Percentiles rank a stretch among this genome's conserved stretches.
Conservation (phyloP, 2,888 invertebrate species). For the Athalia rosae region DNA sequence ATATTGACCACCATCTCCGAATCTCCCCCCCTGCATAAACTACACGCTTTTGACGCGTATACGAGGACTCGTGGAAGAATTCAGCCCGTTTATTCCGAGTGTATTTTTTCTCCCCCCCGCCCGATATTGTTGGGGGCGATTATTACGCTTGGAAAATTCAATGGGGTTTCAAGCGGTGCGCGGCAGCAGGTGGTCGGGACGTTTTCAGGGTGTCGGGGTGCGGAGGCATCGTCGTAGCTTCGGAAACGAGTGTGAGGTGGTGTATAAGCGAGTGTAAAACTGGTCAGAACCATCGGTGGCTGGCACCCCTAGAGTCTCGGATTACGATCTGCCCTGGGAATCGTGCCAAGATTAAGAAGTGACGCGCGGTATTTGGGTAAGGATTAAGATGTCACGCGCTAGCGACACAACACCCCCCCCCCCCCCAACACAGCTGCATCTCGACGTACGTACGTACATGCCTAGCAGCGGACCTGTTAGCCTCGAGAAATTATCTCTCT, state of each 20-base stretch:
- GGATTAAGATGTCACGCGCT: conserved; percentile 68
- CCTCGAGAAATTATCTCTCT: neutral
- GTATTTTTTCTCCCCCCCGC: neutral
- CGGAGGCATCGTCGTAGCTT: conserved; percentile 16
- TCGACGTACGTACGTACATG: no score
- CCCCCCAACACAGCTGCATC: conserved; percentile 40
- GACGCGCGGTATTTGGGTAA: conserved; percentile 55
- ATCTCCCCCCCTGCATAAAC: no score
- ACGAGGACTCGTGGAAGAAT: no score
- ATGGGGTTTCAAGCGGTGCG: conserved; percentile 28
- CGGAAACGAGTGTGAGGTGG: no score
- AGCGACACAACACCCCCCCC: conserved; percentile 58
- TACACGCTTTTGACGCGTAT: no score
- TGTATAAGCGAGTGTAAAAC: no score
- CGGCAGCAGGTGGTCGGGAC: conserved; percentile 30
- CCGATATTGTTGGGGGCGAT: conserved; percentile 31
- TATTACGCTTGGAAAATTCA: conserved; percentile 41
- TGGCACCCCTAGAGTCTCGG: conserved; percentile 62
- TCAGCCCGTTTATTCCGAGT: no score
- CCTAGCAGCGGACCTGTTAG: neutral
- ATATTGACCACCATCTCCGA: conserved; percentile 12
- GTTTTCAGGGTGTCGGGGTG: conserved; percentile 20
- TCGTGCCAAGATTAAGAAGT: conserved; percentile 64
- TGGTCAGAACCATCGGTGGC: conserved; percentile 17
- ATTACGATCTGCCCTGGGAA: conserved; percentile 66